Evolutionary conservation across 2,888 invertebrate genomes (phyloP).

Genomic region (Parnassius glacialis): DNA sequence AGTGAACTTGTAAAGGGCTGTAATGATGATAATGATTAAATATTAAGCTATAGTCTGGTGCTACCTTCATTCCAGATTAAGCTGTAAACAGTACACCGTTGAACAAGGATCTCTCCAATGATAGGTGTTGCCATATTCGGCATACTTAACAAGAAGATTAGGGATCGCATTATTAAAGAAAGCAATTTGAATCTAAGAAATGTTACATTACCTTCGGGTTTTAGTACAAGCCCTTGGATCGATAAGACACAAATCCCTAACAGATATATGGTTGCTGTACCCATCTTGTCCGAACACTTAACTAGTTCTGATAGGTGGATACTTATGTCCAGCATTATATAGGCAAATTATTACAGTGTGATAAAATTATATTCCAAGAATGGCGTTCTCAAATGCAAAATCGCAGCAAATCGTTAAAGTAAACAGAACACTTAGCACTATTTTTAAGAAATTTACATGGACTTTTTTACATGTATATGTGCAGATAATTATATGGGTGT

Average conservation of each 20-base stretch:
- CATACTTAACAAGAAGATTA: too few species aligned
- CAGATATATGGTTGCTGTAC: slow-evolving; percentile 35
- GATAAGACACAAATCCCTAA: slow-evolving; percentile 39
- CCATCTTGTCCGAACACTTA: slow-evolving; percentile 40
- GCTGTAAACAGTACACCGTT: too few species aligned
- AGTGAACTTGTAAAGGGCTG: too few species aligned
- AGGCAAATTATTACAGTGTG: slow-evolving; percentile 33
- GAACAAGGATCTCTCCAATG: too few species aligned
- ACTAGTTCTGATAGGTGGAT: slow-evolving; percentile 11
- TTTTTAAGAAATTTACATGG: slow-evolving; percentile 44
- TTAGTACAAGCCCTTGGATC: slow-evolving; percentile 43
- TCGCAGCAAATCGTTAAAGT: slow-evolving; percentile 41
- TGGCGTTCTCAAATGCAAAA: slow-evolving; percentile 39
- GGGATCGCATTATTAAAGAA: too few species aligned
- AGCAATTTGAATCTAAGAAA: too few species aligned
- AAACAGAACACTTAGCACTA: slow-evolving; percentile 46
- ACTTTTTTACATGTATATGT: slow-evolving; percentile 24
- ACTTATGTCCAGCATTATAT: slow-evolving; percentile 44
- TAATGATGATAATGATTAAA: too few species aligned
- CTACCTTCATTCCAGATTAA: too few species aligned
- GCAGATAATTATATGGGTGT: background rate
- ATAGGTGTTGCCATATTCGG: too few species aligned
- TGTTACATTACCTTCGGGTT: slow-evolving; percentile 27
- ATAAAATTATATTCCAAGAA: slow-evolving; percentile 53
- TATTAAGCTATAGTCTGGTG: too few species aligned